Conservation (phyloP, 2,888 invertebrate genomes). For the Drosophila monieri region DNA sequence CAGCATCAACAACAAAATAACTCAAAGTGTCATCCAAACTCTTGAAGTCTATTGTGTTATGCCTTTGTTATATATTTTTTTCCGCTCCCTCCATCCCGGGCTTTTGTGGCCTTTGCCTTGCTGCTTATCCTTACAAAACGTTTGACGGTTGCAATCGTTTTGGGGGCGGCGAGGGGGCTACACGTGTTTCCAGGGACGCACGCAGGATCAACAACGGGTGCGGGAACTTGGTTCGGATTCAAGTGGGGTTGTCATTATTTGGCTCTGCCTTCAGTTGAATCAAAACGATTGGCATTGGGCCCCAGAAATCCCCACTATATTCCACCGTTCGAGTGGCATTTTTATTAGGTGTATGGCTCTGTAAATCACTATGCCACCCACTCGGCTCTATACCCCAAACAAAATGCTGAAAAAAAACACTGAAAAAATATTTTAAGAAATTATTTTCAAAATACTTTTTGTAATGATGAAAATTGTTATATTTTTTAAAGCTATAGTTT, state of each 20-base stretch:
- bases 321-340: slow-evolving; percentile 49
- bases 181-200: slow-evolving; percentile 63
- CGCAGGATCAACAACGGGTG: background rate
- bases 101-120: slow-evolving; percentile 41
- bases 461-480: too few species aligned
- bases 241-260: slow-evolving; percentile 31
- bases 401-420: slow-evolving; percentile 13
- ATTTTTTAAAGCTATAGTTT: too few species aligned
- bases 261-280: slow-evolving; percentile 53
- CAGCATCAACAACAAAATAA: slow-evolving; percentile 75
- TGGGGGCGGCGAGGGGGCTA: slow-evolving; percentile 35
- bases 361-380: slow-evolving; percentile 65
- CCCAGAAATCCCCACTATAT: slow-evolving; percentile 17
- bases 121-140: slow-evolving; percentile 66
- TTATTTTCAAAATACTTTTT: background rate
- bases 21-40: slow-evolving; percentile 76
- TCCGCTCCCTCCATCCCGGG: background rate
- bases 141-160: slow-evolving; percentile 63
- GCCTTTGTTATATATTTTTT: slow-evolving; percentile 58
- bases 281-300: slow-evolving; percentile 50
- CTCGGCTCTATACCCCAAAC: slow-evolving; percentile 13
- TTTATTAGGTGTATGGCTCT: slow-evolving; percentile 71
- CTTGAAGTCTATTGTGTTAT: slow-evolving; percentile 74
- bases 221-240: background rate
- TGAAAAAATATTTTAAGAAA: background rate